Percentiles rank a stretch among this genome's conserved stretches.
Conservation (phyloP, 2,113 vertebrate genomes). For the Amazona guildingii region DNA sequence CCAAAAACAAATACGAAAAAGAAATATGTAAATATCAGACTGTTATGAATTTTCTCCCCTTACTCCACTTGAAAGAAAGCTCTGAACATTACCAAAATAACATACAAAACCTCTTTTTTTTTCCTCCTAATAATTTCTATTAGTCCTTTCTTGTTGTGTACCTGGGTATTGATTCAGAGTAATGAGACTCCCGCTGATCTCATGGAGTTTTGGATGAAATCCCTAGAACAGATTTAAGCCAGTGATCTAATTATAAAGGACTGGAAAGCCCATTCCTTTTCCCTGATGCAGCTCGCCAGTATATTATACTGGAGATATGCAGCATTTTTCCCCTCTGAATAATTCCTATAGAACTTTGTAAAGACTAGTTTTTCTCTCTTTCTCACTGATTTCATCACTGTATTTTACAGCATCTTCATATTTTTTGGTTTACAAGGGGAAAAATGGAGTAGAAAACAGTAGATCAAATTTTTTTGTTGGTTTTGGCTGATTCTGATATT, state of each 20-base stretch:
- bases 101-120: neutral
- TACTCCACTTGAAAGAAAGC: neutral
- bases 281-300: neutral
- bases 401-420: neutral
- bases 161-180: neutral
- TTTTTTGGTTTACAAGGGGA: accelerated
- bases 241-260: slow-evolving; percentile 17
- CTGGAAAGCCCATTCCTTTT: slow-evolving; percentile 39
- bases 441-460: neutral
- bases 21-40: neutral
- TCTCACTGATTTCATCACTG: neutral
- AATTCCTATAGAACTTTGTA: neutral
- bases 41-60: neutral
- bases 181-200: neutral
- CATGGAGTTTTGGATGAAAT: neutral
- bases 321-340: slow-evolving; percentile 32
- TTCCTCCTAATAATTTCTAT: neutral
- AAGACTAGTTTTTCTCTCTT: neutral
- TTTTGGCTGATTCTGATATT: neutral
- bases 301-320: neutral
- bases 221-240: neutral
- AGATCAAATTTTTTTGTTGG: neutral
- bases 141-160: neutral
- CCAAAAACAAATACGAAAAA: neutral
- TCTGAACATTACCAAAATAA: neutral